A percentile compares a stretch with the other conserved stretches of the same genome.
These are phyloP conservation scores for Cranoglanis bouderius DNA, from an alignment of 2,113 vertebrate genomes.

Conservation along the genomic window DNA sequence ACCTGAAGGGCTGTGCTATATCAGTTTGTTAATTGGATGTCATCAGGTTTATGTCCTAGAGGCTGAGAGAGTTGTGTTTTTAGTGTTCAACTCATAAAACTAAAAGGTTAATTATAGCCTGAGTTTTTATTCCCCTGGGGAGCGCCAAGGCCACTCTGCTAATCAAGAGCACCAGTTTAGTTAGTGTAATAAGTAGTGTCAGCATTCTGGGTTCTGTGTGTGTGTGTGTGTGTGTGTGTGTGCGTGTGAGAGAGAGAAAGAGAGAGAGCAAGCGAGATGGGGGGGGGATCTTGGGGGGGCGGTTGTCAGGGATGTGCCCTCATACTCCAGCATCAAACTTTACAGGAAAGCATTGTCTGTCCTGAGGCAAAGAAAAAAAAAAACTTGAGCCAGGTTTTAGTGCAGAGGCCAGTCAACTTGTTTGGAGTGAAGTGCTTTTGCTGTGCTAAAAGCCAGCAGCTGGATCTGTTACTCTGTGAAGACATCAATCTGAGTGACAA, in stretches of 20 bases:
- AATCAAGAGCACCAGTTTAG: constrained; percentile 63
- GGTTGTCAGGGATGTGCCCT: background rate
- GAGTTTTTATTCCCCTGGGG: background rate
- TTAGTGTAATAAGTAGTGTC: constrained; percentile 58
- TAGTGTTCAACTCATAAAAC: background rate
- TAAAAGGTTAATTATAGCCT: constrained; percentile 11
- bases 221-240: constrained; percentile 29
- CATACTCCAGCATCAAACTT: background rate
- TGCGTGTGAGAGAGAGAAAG: background rate
- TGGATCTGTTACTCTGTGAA: constrained; percentile 72
- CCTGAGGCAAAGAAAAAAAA: constrained; percentile 71
- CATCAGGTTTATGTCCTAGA: background rate
- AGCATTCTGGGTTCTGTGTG: constrained; percentile 53
- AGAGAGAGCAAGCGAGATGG: too few species aligned
- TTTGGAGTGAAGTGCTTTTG: constrained; percentile 52
- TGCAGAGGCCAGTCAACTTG: constrained; percentile 65
- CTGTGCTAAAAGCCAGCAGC: constrained; percentile 64
- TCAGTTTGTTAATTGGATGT: background rate
- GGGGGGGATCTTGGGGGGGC: too few species aligned
- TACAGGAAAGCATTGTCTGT: constrained; percentile 43
- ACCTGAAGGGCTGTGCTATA: background rate
- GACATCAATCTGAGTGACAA: constrained; percentile 71
- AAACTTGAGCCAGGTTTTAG: constrained; percentile 64
- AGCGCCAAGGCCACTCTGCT: constrained; percentile 41
- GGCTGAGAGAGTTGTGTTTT: background rate